Evolutionary conservation across 2,888 invertebrate species (phyloP).

Genomic region (Linyphia triangularis): DNA sequence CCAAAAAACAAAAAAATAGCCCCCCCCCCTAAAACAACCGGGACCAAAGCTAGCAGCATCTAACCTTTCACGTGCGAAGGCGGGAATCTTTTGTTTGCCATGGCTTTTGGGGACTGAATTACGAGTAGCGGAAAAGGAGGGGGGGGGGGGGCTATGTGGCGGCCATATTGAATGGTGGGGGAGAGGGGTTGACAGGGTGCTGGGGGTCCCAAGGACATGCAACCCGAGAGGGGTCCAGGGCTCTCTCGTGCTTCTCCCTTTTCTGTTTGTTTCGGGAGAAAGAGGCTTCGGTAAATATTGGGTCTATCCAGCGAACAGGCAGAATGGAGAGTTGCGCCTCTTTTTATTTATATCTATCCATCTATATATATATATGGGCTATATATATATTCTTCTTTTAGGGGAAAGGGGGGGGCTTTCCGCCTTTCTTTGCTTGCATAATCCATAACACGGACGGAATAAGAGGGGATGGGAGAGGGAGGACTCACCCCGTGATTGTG

Average conservation of each 20-base stretch:
- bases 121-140: constrained; percentile 59
- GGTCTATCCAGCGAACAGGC: constrained; percentile 62
- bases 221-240: constrained; percentile 58
- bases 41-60: constrained; percentile 68
- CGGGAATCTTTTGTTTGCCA: constrained; percentile 53
- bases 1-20: background rate
- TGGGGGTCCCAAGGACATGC: constrained; percentile 62
- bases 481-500: constrained; percentile 73
- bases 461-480: constrained; percentile 11
- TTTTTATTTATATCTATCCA: constrained; percentile 71
- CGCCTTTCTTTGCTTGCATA: constrained; percentile 75
- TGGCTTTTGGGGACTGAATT: constrained; percentile 73
- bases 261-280: constrained; percentile 72
- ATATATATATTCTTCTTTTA: constrained; percentile 62
- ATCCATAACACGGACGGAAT: constrained; percentile 73
- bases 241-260: constrained; percentile 20
- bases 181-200: constrained; percentile 55
- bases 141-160: constrained; percentile 46
- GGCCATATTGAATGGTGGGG: constrained; percentile 52
- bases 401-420: constrained; percentile 26
- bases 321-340: constrained; percentile 56
- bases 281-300: constrained; percentile 75
- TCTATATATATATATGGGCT: constrained; percentile 57
- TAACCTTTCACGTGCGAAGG: constrained; percentile 72
- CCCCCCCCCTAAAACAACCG: constrained; percentile 66